Conservation (phyloP, 2,113 vertebrate species). For the Semicossyphus pulcher region DNA sequence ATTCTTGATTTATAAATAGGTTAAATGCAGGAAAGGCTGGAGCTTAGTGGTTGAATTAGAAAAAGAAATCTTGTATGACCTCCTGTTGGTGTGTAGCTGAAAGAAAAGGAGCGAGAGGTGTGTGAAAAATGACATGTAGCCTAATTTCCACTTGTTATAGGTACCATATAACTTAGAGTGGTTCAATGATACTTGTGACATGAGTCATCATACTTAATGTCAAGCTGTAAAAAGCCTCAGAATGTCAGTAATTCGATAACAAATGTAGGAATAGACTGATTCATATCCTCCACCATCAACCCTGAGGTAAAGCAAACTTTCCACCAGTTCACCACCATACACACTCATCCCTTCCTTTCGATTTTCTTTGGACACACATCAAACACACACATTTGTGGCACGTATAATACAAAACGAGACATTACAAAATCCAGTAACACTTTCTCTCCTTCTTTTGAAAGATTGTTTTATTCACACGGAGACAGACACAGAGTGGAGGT, state of each 20-base stretch:
- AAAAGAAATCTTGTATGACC: neutral
- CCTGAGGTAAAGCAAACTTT: conserved; percentile 60
- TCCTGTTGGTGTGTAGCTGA: neutral
- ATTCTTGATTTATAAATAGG: conserved; percentile 72
- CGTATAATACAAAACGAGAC: neutral
- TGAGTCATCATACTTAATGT: neutral
- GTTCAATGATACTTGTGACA: conserved; percentile 19
- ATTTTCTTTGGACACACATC: conserved; percentile 6
- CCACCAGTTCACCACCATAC: conserved; percentile 26
- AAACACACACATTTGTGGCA: conserved; percentile 14
- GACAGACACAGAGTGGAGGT: conserved; percentile 52
- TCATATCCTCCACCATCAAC: conserved; percentile 26
- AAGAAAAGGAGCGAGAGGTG: neutral
- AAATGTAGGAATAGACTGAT: neutral
- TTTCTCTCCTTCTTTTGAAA: neutral
- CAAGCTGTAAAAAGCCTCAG: neutral
- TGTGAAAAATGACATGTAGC: neutral
- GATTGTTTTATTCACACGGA: conserved; percentile 57
- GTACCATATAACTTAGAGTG: neutral
- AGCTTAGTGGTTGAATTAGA: conserved; percentile 28
- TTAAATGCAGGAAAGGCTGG: conserved; percentile 43
- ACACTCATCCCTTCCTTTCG: conserved; percentile 43
- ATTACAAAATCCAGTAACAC: neutral
- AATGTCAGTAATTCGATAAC: conserved; percentile 4
- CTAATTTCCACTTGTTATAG: neutral